Evolutionary conservation across 1,140 invertebrate genomes (phyloP), one percentile per base, ranked within the genome.

Genomic region (Stegodyphus dumicola): DNA sequence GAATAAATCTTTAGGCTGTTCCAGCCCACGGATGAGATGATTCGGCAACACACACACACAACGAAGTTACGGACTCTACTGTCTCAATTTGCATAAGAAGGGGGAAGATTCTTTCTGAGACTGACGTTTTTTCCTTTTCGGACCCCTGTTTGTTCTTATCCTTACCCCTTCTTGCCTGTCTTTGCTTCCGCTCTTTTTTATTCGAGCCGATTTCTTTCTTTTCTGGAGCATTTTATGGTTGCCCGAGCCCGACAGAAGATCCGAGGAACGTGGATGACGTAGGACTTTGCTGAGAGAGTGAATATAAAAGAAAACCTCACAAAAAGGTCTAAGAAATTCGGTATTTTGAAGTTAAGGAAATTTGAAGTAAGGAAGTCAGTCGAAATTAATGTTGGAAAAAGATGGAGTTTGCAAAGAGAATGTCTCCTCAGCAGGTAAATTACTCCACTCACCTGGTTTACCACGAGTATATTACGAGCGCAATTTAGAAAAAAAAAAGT

Each of bases 61-160:
- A 76, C 74, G 54, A 76, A 76, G 74, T 76, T 76, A 76, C 74
- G 7, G 74, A 33, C 17, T 76, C 74, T 56, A 60, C 74, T 18
- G 74, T 76, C 74, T 76, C 74, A 76, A 76, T 76, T 76, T 76
- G 74, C 74, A 76, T 76, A 60, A 60, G 54, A 76, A 76, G 73
- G 74, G 53, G 49, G 51, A 49, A n/a, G 18, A 74, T n/a, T 60
- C 74, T 64, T 53, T 33, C 17, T 15, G 53, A 51, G 74, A 76
- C 74, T 76, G 74, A 76, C 74, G 17, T 56, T 76, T 76, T 64
- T 33, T 33, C 53, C 70, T 73, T 73, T 18, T 51, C 53, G 49
- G 2, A 54, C 13, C 52, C 74, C 74, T 76, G 74, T 76, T 76
- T 76, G 74, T 64, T 76, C 74, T 76, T 56, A 17, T 56, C 54